Conservation (phyloP, 2,113 vertebrate genomes). For the Salvator merianae region DNA sequence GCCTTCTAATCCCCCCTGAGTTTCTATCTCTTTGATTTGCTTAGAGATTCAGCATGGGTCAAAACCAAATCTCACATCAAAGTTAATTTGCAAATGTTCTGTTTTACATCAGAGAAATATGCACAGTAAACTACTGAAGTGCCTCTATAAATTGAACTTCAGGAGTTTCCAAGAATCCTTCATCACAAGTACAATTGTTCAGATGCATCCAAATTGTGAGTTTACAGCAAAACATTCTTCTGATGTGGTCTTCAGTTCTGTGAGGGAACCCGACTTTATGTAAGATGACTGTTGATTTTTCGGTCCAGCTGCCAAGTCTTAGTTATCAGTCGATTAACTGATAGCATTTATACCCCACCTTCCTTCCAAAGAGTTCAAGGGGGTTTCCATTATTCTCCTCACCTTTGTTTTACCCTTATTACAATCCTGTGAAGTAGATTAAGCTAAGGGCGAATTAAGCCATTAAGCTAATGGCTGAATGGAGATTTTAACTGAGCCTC, state of each 20-base stretch:
- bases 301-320: neutral
- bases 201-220: neutral
- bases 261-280: neutral
- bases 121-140: neutral
- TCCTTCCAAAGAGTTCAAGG: too few relatives aligned
- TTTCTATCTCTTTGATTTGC: neutral
- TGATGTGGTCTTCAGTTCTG: neutral
- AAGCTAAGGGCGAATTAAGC: too few relatives aligned
- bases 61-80: neutral
- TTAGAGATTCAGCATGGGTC: neutral
- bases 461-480: too few relatives aligned
- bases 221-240: neutral
- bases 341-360: too few relatives aligned
- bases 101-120: neutral
- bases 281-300: neutral
- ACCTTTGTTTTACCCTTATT: too few relatives aligned
- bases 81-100: neutral
- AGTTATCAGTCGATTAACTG: too few relatives aligned
- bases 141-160: neutral
- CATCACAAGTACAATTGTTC: neutral
- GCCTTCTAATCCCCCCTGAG: neutral
- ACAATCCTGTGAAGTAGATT: too few relatives aligned
- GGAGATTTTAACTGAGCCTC: too few relatives aligned
- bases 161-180: slow-evolving; percentile 8
- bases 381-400: too few relatives aligned